Evolutionary conservation across 2,113 vertebrate genomes (phyloP).

Genomic region (Anthoscopus minutus): DNA sequence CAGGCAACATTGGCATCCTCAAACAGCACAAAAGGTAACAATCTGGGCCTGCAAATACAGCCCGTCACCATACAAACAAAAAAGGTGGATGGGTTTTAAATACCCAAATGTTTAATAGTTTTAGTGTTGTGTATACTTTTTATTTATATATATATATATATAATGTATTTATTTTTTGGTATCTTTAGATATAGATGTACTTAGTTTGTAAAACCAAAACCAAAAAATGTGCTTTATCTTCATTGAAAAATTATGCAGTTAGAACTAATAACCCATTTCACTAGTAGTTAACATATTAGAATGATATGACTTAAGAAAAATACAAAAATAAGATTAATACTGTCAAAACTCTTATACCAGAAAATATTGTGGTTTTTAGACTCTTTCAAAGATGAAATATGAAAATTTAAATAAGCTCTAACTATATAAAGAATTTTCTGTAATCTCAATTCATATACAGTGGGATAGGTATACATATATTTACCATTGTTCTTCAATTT

Average conservation of each 20-base stretch:
- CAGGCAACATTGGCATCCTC: slow-evolving; percentile 92
- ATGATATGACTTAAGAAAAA: slow-evolving; percentile 98
- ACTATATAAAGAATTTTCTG: slow-evolving; percentile 83
- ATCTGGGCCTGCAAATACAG: slow-evolving; percentile 78
- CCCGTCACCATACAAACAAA: slow-evolving; percentile 79
- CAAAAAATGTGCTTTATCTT: slow-evolving; percentile 83
- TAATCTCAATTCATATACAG: slow-evolving; percentile 76
- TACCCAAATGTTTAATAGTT: slow-evolving; percentile 70
- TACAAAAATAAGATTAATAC: slow-evolving; percentile 99
- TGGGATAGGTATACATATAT: slow-evolving; percentile 71
- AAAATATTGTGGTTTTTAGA: slow-evolving; percentile 93
- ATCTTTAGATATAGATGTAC: slow-evolving; percentile 85
- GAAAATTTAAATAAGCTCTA: slow-evolving; percentile 82
- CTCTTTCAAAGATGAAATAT: slow-evolving; percentile 84
- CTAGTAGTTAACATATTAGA: slow-evolving; percentile 91
- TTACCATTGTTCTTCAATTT: slow-evolving; percentile 67
- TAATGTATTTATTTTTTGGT: slow-evolving; percentile 76
- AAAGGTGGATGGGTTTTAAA: slow-evolving; percentile 72
- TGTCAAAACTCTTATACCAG: slow-evolving; percentile 96
- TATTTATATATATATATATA: neutral
- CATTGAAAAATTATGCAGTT: slow-evolving; percentile 76
- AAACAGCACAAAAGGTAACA: slow-evolving; percentile 87
- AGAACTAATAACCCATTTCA: slow-evolving; percentile 79
- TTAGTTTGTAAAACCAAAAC: slow-evolving; percentile 84
- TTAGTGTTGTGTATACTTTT: slow-evolving; percentile 81